Conservation (phyloP, 2,888 invertebrate genomes). For the Drosophila demipolita region DNA sequence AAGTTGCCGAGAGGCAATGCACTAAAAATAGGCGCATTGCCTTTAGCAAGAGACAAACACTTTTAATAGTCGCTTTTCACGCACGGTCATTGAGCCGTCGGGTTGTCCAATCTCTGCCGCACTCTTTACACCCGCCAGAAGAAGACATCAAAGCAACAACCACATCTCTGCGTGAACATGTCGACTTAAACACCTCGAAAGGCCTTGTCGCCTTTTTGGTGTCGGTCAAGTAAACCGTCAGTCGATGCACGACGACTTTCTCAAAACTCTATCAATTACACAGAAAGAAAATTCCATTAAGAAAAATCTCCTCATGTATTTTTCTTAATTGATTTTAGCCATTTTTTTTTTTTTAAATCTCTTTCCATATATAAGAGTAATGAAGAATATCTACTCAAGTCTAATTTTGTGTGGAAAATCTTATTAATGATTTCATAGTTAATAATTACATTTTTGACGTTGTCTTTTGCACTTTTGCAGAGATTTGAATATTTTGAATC, state of each 20-base stretch:
- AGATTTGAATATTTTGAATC: neutral
- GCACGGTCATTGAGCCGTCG: conserved; percentile 64
- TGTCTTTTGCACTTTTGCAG: neutral
- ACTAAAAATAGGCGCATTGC: conserved; percentile 77
- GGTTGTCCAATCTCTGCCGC: neutral
- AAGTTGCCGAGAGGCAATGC: conserved; percentile 63
- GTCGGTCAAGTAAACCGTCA: conserved; percentile 43
- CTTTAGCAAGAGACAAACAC: conserved; percentile 54
- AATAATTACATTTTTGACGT: neutral
- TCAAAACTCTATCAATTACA: conserved; percentile 19
- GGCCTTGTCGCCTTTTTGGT: conserved; percentile 49
- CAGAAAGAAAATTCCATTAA: conserved; percentile 13
- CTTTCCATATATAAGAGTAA: neutral
- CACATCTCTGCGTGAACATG: conserved; percentile 67
- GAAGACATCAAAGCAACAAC: conserved; percentile 48
- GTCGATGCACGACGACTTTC: conserved; percentile 42
- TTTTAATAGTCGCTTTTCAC: conserved; percentile 74
- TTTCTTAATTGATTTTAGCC: neutral
- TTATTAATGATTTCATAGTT: neutral
- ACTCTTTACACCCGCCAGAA: conserved; percentile 23
- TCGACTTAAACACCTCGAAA: conserved; percentile 54
- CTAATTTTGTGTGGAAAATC: neutral
- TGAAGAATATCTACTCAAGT: neutral
- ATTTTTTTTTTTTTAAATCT: neutral
- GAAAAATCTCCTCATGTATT: neutral